Evolutionary conservation across 2,797 vertebrate species (phyloP).

Genomic region (Mus spretus): DNA sequence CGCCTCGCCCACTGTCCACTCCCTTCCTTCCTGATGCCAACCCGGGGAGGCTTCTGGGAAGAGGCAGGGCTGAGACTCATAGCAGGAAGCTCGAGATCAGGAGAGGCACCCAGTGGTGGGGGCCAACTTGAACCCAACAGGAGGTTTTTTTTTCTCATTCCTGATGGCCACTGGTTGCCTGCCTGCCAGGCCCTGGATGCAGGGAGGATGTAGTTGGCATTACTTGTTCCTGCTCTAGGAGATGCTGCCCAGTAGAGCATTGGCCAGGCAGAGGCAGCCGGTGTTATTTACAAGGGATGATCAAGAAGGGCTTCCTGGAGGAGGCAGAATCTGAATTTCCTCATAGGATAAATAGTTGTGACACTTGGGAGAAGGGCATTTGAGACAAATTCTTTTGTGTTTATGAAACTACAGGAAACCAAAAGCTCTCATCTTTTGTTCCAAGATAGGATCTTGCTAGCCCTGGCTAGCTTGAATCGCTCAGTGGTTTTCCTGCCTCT

Average conservation of each 20-base stretch:
- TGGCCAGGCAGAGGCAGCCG: neutral
- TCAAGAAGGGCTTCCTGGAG: slow-evolving; percentile 39
- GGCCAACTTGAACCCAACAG: neutral
- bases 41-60: neutral
- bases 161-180: neutral
- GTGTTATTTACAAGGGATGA: neutral
- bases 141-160: neutral
- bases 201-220: neutral
- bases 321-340: neutral
- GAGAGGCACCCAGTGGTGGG: neutral
- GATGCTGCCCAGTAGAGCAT: neutral
- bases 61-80: neutral
- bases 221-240: neutral
- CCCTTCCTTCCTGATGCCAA: slow-evolving; percentile 49
- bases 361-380: neutral
- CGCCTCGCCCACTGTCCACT: neutral
- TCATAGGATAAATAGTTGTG: neutral
- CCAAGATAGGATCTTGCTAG: neutral
- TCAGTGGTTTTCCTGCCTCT: neutral
- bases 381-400: neutral
- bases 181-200: neutral
- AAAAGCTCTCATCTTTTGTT: neutral
- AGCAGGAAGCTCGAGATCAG: neutral
- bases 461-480: neutral
- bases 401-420: slow-evolving; percentile 13